Percentiles rank a stretch among this genome's conserved stretches.
These are phyloP conservation scores for Chaitophorus viminalis DNA, from an alignment of 2,888 invertebrate genomes.

Conservation along the genomic window DNA sequence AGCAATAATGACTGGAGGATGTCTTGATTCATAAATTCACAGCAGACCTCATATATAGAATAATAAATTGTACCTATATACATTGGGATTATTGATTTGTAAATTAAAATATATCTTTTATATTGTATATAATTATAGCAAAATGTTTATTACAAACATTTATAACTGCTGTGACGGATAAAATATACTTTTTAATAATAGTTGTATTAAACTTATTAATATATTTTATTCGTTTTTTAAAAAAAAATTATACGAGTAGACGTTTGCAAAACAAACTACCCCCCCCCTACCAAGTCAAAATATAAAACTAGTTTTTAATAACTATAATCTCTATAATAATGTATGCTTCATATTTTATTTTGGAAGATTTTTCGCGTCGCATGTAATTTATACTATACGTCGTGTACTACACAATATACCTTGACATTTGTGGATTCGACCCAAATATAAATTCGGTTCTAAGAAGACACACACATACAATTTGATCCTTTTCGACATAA, in stretches of 20 bases:
- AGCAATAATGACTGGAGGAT: too few relatives aligned
- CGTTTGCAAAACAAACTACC: too few relatives aligned
- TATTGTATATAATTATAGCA: too few relatives aligned
- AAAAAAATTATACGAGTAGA: neutral
- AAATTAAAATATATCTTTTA: too few relatives aligned
- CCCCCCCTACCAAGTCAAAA: too few relatives aligned
- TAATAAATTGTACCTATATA: too few relatives aligned
- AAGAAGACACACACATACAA: neutral
- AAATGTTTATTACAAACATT: too few relatives aligned
- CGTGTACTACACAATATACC: neutral
- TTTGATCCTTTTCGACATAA: neutral
- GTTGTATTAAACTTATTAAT: neutral
- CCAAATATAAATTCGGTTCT: constrained; percentile 2
- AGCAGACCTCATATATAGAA: too few relatives aligned
- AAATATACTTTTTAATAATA: neutral
- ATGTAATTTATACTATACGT: too few relatives aligned
- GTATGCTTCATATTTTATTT: neutral
- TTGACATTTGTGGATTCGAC: constrained; percentile 41
- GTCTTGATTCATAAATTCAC: too few relatives aligned
- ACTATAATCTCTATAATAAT: neutral
- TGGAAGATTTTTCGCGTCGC: neutral
- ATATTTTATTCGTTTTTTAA: neutral
- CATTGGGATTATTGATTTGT: too few relatives aligned
- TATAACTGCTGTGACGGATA: neutral
- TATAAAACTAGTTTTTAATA: too few relatives aligned